Evolutionary conservation across 2,113 vertebrate species (phyloP).

Genomic region (Elanoides forficatus): DNA sequence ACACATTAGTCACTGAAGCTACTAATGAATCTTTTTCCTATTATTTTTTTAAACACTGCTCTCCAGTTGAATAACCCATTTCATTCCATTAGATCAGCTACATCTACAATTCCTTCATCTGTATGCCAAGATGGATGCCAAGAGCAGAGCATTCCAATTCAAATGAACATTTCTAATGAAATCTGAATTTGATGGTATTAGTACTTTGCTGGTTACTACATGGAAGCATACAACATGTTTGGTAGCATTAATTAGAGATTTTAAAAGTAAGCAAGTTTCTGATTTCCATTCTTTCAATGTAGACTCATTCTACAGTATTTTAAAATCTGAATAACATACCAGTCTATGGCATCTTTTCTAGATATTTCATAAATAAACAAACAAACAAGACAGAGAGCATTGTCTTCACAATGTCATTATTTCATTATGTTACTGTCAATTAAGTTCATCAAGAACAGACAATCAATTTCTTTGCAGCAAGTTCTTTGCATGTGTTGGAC

Average conservation of each 20-base stretch:
- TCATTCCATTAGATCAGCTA: background rate
- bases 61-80: background rate
- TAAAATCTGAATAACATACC: background rate
- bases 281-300: background rate
- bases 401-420: background rate
- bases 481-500: background rate
- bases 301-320: background rate
- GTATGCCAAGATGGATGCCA: background rate
- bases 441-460: background rate
- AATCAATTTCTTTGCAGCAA: background rate
- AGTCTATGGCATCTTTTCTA: background rate
- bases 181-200: background rate
- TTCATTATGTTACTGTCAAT: background rate
- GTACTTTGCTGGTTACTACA: background rate
- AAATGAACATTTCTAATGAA: background rate
- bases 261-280: background rate
- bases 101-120: background rate
- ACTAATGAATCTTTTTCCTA: background rate
- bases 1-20: background rate
- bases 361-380: background rate
- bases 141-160: background rate
- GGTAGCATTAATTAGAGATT: background rate
- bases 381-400: background rate
- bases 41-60: background rate
- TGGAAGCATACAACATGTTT: background rate